Base-by-base conservation (phyloP, 2,113 vertebrate species). In the Leptodactylus fuscus region DNA sequence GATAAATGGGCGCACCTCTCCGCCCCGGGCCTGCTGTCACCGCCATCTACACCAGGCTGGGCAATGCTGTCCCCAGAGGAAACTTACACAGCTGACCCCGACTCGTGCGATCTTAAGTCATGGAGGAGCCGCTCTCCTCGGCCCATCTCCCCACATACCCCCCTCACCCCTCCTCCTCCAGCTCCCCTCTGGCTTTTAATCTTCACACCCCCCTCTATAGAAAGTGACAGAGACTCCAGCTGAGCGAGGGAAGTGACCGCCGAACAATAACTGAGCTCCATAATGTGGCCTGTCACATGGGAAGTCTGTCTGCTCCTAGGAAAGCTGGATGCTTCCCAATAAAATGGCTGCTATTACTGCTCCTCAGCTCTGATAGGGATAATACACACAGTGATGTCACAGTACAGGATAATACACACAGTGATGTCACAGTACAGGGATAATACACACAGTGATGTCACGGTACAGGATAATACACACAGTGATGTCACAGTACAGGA, bases 41-140 rank as follows among this genome's bases (percentile, higher is more conserved):
- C 34, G 36, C 48, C 77, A 44, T 58, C 36, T 41, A 60, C 55
- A 41, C 83, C 74, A 69, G 22, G 60, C 83, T 32, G 74, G 58
- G 73, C 83, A 32, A 22, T 20, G 22, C 18, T 44, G 2, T 67
- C 82, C 60, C 75, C 41, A 15, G 62, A 27, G 76, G 44, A 38
- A 27, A 73, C 74, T 58, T 55, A 34, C 83, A 70, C 76, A 81
- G 76, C 76, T 81, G 84, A 85, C 84, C 60, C 51, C 38, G 51
- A n/a, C 29, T 76, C 55, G n/a, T 62, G 73, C 20, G 34, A 13
- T 74, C 75, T 51, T 8, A 55, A 60, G 51, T 80, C 67, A 78
- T 75, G 49, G 67, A 41, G 38, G 49, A 24, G 27, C 32, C 53
- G 20, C 53, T 34, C 69, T 60, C 51, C 69, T 32, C 53, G 5